Evolutionary conservation across 2,113 vertebrate genomes (phyloP), one percentile per base, ranked within the genome.

Genomic region (Cheirogaleus medius): DNA sequence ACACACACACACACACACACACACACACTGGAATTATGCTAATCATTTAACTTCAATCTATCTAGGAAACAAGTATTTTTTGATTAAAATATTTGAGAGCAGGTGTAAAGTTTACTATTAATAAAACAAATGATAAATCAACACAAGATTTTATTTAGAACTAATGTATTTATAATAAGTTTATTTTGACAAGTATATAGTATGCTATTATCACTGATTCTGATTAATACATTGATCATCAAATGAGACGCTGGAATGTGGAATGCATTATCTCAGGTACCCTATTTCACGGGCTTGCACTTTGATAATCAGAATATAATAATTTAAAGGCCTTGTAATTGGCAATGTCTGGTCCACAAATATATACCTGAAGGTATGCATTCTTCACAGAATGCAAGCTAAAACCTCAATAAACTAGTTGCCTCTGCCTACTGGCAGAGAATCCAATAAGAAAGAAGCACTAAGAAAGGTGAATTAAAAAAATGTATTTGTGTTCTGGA

Each of bases 291-390:
- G 44, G 81, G 95, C 95, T 96, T 83, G 92, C 98, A 98, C 98
- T 97, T 97, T 97, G 97, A 98, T 97, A 95, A 97, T 96, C 66
- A 94, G 68, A 98, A 95, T 82, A 93, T 77, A 94, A 98, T 96
- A 73, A 91, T 95, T 73, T 96, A 84, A 98, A 66, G 94, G 39
- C 37, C 66, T 98, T 80, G 47, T 95, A 96, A 98, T 82, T 91
- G 74, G 81, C 84, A 92, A 39, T 60, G 68, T 44, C 66, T 95
- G 49, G 66, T 81, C 54, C 54, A 73, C 37, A 85, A 84, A 92
- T 63, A 47, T 20, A 81, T 64, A 64, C 29, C 60, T 77, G 54
- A 93, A 95, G 96, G 93, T 80, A 77, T 10, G 34, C 25, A 39
- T 87, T 56, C 27, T 86, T n/a, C 60, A 82, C 21, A 14, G 9